phyloP scores from a whole-genome alignment of 2,113 vertebrate genomes.

The Aspidoscelis tigris region DNA sequence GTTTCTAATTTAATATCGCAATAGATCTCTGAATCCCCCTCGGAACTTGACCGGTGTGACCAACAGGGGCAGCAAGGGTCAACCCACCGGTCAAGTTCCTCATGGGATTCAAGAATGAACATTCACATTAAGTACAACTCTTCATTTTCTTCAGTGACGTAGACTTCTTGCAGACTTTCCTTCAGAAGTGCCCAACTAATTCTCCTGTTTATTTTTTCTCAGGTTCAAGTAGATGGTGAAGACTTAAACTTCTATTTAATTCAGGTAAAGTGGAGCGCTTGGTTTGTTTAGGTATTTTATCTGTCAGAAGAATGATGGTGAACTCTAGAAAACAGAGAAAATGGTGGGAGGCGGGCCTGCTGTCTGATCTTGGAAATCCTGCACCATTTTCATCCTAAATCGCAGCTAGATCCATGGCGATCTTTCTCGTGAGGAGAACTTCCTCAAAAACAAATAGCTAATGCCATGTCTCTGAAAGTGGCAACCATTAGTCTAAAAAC shows the following conservation, averaged over 20 bases:
- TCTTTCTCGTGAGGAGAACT: neutral
- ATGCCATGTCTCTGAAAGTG: neutral
- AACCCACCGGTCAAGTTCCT: no score
- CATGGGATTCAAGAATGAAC: no score
- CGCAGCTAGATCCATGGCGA: neutral
- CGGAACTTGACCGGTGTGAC: no score
- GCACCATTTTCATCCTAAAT: neutral
- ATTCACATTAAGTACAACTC: no score
- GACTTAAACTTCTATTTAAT: slow-evolving; percentile 79
- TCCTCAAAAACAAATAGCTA: neutral
- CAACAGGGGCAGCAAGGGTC: no score
- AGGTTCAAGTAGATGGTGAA: slow-evolving; percentile 81
- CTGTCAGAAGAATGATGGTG: neutral
- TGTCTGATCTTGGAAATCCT: neutral
- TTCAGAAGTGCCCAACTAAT: neutral
- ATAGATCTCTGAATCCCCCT: no score
- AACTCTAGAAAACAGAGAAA: neutral
- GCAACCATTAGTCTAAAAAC: neutral
- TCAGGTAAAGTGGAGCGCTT: slow-evolving; percentile 80
- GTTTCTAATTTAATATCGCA: no score
- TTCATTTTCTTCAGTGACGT: no score
- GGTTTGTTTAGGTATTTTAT: neutral
- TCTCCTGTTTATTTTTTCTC: slow-evolving; percentile 26
- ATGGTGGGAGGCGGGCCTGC: neutral
- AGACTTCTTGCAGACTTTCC: neutral